A percentile compares a stretch with the other conserved stretches of the same genome.
These are phyloP conservation scores for Urocolius indicus DNA, from an alignment of 2,113 vertebrate genomes.

Conservation along the genomic window DNA sequence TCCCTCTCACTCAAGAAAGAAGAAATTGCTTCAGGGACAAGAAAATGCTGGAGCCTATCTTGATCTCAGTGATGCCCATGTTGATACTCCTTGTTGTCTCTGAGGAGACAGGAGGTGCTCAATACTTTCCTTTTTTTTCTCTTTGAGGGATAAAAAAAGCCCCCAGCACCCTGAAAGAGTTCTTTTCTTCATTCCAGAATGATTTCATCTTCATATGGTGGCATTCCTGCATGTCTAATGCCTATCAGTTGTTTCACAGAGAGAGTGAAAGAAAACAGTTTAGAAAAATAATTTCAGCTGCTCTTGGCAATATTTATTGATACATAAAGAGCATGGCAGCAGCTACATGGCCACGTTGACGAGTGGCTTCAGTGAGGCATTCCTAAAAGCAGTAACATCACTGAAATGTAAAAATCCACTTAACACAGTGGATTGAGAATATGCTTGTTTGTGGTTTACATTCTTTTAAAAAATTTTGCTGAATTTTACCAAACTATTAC, in stretches of 20 bases:
- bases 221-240: neutral
- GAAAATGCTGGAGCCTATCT: neutral
- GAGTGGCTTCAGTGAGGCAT: neutral
- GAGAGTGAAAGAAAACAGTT: neutral
- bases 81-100: neutral
- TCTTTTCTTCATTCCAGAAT: neutral
- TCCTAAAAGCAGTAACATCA: neutral
- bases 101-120: neutral
- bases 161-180: neutral
- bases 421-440: neutral
- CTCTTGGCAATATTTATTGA: neutral
- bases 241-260: neutral
- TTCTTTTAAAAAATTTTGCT: neutral
- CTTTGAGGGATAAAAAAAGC: neutral
- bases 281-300: neutral
- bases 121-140: neutral
- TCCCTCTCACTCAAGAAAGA: neutral
- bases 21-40: neutral
- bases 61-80: neutral
- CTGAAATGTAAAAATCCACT: neutral
- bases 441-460: neutral
- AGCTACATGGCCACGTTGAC: fast-evolving
- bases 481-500: neutral
- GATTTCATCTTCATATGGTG: neutral
- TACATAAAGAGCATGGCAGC: neutral